These are phyloP conservation scores for Phataginus tetradactyla DNA, from an alignment of 2,797 vertebrate genomes.

Conservation along the genomic window DNA sequence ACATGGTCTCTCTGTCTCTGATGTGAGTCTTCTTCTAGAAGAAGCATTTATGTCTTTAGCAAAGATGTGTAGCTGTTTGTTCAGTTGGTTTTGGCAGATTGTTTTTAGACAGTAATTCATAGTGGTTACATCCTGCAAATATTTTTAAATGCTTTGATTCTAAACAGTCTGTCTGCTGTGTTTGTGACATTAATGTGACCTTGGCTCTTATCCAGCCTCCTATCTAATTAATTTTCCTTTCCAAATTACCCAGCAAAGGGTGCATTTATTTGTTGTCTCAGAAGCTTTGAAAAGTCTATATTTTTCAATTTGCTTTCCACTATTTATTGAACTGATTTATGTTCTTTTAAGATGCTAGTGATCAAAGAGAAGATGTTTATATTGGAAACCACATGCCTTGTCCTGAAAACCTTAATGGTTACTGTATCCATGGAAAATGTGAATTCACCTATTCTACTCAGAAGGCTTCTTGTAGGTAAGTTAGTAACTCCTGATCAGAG, in stretches of 20 bases:
- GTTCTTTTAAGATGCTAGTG: constrained; percentile 90
- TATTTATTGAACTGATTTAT: constrained; percentile 61
- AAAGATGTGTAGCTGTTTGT: background rate
- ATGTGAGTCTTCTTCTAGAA: background rate
- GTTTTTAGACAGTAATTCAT: background rate
- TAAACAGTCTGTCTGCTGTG: background rate
- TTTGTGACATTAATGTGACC: background rate
- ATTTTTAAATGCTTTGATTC: constrained; percentile 50
- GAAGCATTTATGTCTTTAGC: constrained; percentile 11
- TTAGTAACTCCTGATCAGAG: background rate
- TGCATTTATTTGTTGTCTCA: constrained; percentile 33
- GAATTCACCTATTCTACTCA: constrained; percentile 94
- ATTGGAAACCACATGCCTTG: constrained; percentile 93
- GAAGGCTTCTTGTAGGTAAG: constrained; percentile 95
- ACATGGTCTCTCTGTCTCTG: background rate
- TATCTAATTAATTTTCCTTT: constrained; percentile 10
- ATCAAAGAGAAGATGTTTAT: constrained; percentile 93
- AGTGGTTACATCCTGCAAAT: background rate
- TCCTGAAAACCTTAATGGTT: constrained; percentile 92
- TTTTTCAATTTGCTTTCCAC: constrained; percentile 62
- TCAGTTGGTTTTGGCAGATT: background rate
- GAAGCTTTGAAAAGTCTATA: constrained; percentile 33
- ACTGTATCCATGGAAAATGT: constrained; percentile 95
- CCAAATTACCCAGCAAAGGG: background rate
- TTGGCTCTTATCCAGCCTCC: background rate